Conservation (phyloP, 1,140 invertebrate genomes). For the Pectinophora gossypiella region DNA sequence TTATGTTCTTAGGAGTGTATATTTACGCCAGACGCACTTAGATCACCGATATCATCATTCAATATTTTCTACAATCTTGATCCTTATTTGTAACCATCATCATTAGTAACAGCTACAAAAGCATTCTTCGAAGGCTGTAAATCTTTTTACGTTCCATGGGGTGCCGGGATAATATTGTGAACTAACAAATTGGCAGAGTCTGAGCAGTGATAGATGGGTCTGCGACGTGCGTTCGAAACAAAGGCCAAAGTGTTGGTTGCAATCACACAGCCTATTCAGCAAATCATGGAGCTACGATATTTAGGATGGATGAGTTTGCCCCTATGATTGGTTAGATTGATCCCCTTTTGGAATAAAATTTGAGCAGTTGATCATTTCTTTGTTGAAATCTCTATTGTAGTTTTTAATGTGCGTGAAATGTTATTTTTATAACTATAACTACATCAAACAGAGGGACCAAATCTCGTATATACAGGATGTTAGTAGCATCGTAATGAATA, state of each 20-base stretch:
- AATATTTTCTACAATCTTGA: background rate
- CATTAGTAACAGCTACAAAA: background rate
- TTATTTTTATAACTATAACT: no score
- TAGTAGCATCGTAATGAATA: no score
- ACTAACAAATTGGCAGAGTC: slow-evolving; percentile 61
- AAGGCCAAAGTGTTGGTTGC: slow-evolving; percentile 60
- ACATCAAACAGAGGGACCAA: no score
- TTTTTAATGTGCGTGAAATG: no score
- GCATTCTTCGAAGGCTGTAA: slow-evolving; percentile 1
- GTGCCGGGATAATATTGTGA: slow-evolving; percentile 32
- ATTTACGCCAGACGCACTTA: no score
- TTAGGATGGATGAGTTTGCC: slow-evolving; percentile 17
- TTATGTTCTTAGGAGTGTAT: no score
- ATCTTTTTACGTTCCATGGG: slow-evolving; percentile 1
- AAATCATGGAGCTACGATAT: slow-evolving; percentile 31
- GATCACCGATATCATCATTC: no score
- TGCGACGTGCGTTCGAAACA: slow-evolving; percentile 54
- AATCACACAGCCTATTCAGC: slow-evolving; percentile 63
- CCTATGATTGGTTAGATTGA: background rate
- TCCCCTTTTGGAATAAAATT: no score
- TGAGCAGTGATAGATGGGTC: slow-evolving; percentile 58
- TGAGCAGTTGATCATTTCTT: no score
- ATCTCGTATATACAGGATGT: no score
- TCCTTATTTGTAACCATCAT: slow-evolving; percentile 1
- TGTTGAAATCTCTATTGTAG: no score